Percentiles rank a stretch among this genome's conserved stretches.
These are phyloP conservation scores for Chirona hameri DNA, from an alignment of 2,888 invertebrate genomes.

Conservation along the genomic window DNA sequence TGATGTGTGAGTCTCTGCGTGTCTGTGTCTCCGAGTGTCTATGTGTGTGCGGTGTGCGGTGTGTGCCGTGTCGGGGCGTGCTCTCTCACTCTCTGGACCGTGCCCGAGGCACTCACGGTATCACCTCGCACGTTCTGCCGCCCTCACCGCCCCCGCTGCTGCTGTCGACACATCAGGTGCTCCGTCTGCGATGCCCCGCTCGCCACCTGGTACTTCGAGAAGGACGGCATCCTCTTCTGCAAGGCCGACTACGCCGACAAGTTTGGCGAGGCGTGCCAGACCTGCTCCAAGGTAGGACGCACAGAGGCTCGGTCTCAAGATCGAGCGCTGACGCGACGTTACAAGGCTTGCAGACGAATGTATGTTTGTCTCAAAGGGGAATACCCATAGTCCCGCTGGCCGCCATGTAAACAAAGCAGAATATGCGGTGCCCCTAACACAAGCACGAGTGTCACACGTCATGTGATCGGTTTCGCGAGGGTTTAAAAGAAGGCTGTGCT, in stretches of 20 bases:
- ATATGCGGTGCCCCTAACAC: no score
- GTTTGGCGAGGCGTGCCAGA: conserved; percentile 84
- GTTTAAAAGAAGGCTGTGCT: no score
- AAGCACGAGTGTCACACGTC: no score
- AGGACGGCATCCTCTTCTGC: conserved; percentile 81
- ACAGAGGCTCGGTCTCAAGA: no score
- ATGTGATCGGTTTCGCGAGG: no score
- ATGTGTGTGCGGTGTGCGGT: background rate
- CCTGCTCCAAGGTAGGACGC: conserved; percentile 67
- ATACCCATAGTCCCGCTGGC: background rate
- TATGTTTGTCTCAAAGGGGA: background rate
- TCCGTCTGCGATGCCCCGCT: conserved; percentile 81
- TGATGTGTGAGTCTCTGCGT: background rate
- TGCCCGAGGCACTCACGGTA: background rate
- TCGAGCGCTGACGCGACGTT: no score
- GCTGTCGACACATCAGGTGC: conserved; percentile 60
- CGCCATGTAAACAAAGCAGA: no score
- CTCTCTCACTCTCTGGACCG: background rate
- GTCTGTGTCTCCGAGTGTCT: background rate
- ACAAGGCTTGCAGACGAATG: background rate
- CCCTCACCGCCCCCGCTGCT: background rate
- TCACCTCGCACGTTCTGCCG: background rate
- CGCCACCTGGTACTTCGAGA: conserved; percentile 90
- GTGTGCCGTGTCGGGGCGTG: background rate
- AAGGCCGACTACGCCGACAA: conserved; percentile 82